phyloP scores from a whole-genome alignment of 1,140 invertebrate genomes.

The Dysdera silvatica region DNA sequence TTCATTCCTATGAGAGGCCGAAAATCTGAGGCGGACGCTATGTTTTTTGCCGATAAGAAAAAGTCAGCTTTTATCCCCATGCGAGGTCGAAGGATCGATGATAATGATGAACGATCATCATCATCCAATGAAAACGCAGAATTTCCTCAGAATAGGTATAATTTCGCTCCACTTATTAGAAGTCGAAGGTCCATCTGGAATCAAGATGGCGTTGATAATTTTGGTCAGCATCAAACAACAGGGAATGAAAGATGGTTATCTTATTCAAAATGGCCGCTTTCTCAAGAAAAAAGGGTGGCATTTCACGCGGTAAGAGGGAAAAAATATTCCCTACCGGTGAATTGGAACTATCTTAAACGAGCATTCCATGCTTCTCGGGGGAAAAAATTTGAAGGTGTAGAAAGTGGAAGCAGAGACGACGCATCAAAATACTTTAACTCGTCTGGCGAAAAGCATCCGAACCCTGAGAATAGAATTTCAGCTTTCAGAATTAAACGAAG shows the following conservation, averaged over 20 bases:
- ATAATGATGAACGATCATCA: no score
- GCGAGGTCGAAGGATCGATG: background rate
- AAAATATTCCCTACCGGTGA: background rate
- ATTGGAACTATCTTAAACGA: conserved; percentile 24
- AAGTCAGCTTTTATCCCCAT: background rate
- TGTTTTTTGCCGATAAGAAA: background rate
- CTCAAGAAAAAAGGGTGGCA: background rate
- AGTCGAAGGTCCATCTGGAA: background rate
- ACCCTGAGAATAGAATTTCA: no score
- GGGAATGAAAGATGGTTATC: no score
- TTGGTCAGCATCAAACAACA: background rate
- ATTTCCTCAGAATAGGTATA: background rate
- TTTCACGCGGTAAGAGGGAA: background rate
- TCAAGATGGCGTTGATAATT: conserved; percentile 6
- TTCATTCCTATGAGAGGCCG: no score
- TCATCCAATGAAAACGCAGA: no score
- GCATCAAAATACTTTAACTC: no score
- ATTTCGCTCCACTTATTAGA: background rate
- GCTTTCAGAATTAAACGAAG: no score
- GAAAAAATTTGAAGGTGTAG: background rate
- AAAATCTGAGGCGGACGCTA: no score
- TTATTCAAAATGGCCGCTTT: no score
- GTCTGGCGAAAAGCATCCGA: no score
- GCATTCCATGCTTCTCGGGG: conserved; percentile 23
- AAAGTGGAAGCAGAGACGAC: no score